These are phyloP conservation scores for Carlito syrichta DNA, from an alignment of 2,113 vertebrate species.

Conservation along the genomic window DNA sequence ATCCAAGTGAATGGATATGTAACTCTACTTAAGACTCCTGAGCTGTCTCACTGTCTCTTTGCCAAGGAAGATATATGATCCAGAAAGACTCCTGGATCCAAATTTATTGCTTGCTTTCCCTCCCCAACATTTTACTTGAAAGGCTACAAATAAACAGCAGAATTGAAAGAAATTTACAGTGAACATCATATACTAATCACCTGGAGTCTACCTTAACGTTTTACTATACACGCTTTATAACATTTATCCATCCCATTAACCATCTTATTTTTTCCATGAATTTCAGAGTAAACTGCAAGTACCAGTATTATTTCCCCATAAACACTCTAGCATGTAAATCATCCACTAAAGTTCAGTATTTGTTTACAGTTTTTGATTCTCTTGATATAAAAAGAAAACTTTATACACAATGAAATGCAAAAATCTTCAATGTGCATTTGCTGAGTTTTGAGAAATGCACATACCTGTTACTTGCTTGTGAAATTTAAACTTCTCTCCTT, in stretches of 20 bases:
- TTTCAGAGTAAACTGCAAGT: conserved; percentile 22
- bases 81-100: not conserved
- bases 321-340: not conserved
- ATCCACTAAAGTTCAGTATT: not conserved
- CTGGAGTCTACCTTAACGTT: not conserved
- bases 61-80: not conserved
- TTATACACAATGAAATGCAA: conserved; percentile 12
- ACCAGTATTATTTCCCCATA: not conserved
- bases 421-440: not conserved
- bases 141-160: conserved; percentile 1
- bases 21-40: not conserved
- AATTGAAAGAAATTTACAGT: conserved; percentile 1
- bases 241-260: not conserved
- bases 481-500: conserved; percentile 33
- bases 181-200: not conserved
- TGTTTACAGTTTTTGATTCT: not conserved
- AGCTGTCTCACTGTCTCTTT: not conserved
- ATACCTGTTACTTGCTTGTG: not conserved
- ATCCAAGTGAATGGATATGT: not conserved
- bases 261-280: not conserved
- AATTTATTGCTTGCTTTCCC: not conserved
- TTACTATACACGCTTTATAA: not conserved
- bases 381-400: conserved; percentile 35
- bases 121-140: not conserved
- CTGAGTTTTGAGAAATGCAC: conserved; percentile 21